Evolutionary conservation across 2,888 invertebrate genomes (phyloP), one percentile per base, ranked within the genome.

Genomic region (Eurytoma adleriae): DNA sequence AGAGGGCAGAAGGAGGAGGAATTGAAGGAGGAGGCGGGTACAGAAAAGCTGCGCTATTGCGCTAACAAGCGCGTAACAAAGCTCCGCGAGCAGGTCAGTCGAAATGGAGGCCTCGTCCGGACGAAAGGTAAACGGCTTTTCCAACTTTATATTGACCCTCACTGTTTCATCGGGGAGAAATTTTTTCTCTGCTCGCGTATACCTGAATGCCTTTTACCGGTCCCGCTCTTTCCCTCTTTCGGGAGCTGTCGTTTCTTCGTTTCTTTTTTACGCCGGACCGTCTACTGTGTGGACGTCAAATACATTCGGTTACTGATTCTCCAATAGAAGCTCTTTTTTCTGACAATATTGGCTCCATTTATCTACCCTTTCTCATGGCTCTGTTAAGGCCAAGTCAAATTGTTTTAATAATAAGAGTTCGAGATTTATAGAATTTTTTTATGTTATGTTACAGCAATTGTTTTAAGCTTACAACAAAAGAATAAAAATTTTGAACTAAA

Each of bases 101-200:
- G 24, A 78, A 78, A 80, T 77, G 77, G 74, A 70, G 78, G 73
- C 74, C 70, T 69, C 64, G 24, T 16, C n/a, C 68, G 70, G 27
- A 7, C 48, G 70, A 69, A 78, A 78, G 78, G 74, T 81, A 78
- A 81, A 76, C 76, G 79, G 79, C 69, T 76, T 75, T 76, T 78
- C 81, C 76, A 81, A 81, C 81, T 79, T 81, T 76, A 79, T 81
- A 81, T 81, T 81, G 78, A 81, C 81, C 79, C 72, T 67, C 16
- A 69, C 62, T 76, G 76, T 76, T 81, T 79, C 64, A 68, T 50
- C 30, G 64, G 24, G 57, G 54, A 18, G n/a, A 24, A 72, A 57
- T 81, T 76, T 79, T 56, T 62, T 52, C 24, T n/a, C 66, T 66
- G 14, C 56, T 27, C 30, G 52, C 50, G n/a, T 62, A 62, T 74